Percentiles rank a stretch among this genome's conserved stretches.
These are phyloP conservation scores for Meloidogyne exigua DNA, from an alignment of 1,140 invertebrate genomes.

Conservation along the genomic window DNA sequence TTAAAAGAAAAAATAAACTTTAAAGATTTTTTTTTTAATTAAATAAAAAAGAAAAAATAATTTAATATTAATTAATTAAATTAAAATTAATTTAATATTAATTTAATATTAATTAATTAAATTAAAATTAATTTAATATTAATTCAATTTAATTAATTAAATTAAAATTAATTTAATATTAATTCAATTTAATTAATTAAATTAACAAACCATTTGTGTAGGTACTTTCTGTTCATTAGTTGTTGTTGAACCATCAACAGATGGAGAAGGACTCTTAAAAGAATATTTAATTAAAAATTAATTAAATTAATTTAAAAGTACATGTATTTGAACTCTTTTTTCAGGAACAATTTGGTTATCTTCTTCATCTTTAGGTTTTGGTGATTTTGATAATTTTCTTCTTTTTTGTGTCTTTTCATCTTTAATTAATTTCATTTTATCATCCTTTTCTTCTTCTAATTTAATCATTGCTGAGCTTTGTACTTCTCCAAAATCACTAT, in stretches of 20 bases:
- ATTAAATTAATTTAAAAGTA: not conserved
- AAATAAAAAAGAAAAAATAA: not conserved
- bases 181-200: not conserved
- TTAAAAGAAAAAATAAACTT: not conserved
- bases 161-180: not conserved
- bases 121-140: not conserved
- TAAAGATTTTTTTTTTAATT: not conserved
- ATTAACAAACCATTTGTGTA: too few species aligned
- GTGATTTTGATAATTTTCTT: not conserved
- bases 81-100: not conserved
- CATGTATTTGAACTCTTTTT: conserved; percentile 36
- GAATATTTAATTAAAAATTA: conserved; percentile 22
- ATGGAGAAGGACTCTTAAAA: conserved; percentile 23
- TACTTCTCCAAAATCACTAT: conserved; percentile 54
- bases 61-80: not conserved
- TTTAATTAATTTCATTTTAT: conserved; percentile 24
- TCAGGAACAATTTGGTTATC: conserved; percentile 41
- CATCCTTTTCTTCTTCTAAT: conserved; percentile 40
- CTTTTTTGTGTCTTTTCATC: conserved; percentile 11
- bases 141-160: not conserved
- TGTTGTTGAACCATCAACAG: conserved; percentile 15
- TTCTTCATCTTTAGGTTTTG: conserved; percentile 23
- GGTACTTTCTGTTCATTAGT: not conserved
- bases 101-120: not conserved
- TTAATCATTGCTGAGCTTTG: conserved; percentile 59